These are phyloP conservation scores for Poecilus cupreus DNA, from an alignment of 2,888 invertebrate genomes.

Conservation along the genomic window DNA sequence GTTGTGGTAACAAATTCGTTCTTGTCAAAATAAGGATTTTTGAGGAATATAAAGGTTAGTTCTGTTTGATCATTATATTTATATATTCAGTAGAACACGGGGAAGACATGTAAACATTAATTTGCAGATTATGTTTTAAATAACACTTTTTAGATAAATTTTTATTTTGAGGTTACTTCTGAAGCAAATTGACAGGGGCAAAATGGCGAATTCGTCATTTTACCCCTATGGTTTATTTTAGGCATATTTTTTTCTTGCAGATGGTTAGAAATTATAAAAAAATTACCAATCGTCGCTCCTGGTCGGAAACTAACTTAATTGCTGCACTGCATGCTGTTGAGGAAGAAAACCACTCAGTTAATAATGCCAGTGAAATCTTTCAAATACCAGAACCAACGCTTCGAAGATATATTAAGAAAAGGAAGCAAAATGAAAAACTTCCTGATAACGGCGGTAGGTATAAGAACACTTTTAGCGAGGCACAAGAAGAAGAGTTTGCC, in stretches of 20 bases:
- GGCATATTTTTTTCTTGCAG: conserved; percentile 48
- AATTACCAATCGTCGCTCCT: too few species aligned
- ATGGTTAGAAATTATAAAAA: conserved; percentile 60
- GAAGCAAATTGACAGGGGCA: too few species aligned
- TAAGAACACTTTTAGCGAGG: conserved; percentile 60
- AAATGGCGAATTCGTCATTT: too few species aligned
- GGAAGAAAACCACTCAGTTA: conserved; percentile 57
- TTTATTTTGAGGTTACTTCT: too few species aligned
- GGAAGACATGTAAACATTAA: too few species aligned
- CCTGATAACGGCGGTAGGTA: conserved; percentile 60
- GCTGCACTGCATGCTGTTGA: conserved; percentile 60
- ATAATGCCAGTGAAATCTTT: conserved; percentile 52
- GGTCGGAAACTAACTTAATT: conserved; percentile 61
- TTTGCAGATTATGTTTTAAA: too few species aligned
- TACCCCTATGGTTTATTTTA: background rate
- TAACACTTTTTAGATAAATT: too few species aligned
- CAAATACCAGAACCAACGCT: conserved; percentile 59
- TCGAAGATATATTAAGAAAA: conserved; percentile 60
- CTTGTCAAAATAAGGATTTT: background rate
- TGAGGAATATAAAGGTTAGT: background rate
- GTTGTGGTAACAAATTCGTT: background rate
- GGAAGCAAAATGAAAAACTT: conserved; percentile 51
- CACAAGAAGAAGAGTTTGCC: conserved; percentile 61
- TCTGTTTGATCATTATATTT: background rate
- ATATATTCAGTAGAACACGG: background rate